Percentiles rank a stretch among this genome's conserved stretches.
These are phyloP conservation scores for Myripristis murdjan DNA, from an alignment of 2,797 vertebrate genomes.

Conservation along the genomic window DNA sequence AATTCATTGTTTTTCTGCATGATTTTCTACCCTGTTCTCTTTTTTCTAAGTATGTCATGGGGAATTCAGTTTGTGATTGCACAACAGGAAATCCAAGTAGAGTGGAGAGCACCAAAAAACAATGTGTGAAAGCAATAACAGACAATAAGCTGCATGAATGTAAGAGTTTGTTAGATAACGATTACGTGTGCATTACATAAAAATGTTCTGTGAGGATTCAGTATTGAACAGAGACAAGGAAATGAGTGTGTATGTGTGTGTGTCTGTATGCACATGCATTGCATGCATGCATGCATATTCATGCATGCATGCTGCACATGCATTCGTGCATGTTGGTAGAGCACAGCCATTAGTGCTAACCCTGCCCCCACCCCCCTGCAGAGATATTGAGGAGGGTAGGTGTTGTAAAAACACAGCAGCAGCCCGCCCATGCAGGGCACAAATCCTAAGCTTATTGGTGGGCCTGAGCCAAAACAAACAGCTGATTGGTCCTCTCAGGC, in stretches of 20 bases:
- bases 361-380: constrained; percentile 44
- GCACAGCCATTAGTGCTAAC: constrained; percentile 27
- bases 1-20: background rate
- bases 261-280: background rate
- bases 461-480: constrained; percentile 66
- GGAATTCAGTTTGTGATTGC: background rate
- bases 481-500: constrained; percentile 66
- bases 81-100: constrained; percentile 18
- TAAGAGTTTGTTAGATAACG: background rate
- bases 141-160: constrained; percentile 4
- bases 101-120: constrained; percentile 1
- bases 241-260: background rate
- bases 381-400: constrained; percentile 44
- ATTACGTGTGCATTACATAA: background rate
- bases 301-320: constrained; percentile 11
- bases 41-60: background rate
- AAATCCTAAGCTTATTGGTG: constrained; percentile 68
- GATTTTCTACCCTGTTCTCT: background rate
- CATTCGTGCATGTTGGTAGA: constrained; percentile 26
- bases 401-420: constrained; percentile 57
- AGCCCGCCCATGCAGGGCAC: constrained; percentile 71
- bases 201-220: constrained; percentile 9
- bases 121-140: constrained; percentile 12
- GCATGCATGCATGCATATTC: constrained; percentile 18
- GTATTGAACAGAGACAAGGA: background rate